Evolutionary conservation across 2,888 invertebrate genomes (phyloP), one percentile per base, ranked within the genome.

Genomic region (Limnephilus lunatus): DNA sequence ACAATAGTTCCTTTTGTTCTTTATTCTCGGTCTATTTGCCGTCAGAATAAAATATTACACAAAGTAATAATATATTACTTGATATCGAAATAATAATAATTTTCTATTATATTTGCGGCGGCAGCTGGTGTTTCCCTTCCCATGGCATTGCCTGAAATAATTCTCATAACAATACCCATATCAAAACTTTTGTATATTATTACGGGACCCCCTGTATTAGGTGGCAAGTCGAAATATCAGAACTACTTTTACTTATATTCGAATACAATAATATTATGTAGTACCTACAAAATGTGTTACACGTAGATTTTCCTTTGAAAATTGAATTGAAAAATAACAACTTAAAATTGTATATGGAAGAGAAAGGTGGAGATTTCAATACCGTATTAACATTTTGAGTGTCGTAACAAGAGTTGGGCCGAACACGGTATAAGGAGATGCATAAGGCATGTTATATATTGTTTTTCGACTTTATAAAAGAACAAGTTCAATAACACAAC

Each of bases 101-200:
- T 83, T 25, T n/a, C 83, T 15, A 83, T 83, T 83, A 35, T 83
- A 35, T 35, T 83, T 83, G 83, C 12, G 83, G 83, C 35, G 25
- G 35, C 83, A 32, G 83, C 35, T 83, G 83, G 83, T 7, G 83
- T 83, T 85, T 86, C 86, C 86, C 86, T 35, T 83, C 83, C 35
- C 86, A 39, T 15, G 30, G 30, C 48, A 12, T 30, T 30, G 44
- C 25, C 39, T 35, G 44, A 32, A 86, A 86, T 86, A 39, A 44
- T 86, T 86, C 44, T 44, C 86, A 48, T n/a, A 86, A 86, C 86
- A 86, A 86, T 86, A 86, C 86, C 86, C 86, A 86, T 44, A 86
- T 86, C 86, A 86, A 86, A 86, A 86, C 86, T 48, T 68, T 86
- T 44, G 25, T 48, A 86, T 86, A 48, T 86, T 86, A 86, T 86